A percentile compares a stretch with the other conserved stretches of the same genome.
phyloP scores from a whole-genome alignment of 1,140 invertebrate genomes.

The Acromyrmex echinatior region DNA sequence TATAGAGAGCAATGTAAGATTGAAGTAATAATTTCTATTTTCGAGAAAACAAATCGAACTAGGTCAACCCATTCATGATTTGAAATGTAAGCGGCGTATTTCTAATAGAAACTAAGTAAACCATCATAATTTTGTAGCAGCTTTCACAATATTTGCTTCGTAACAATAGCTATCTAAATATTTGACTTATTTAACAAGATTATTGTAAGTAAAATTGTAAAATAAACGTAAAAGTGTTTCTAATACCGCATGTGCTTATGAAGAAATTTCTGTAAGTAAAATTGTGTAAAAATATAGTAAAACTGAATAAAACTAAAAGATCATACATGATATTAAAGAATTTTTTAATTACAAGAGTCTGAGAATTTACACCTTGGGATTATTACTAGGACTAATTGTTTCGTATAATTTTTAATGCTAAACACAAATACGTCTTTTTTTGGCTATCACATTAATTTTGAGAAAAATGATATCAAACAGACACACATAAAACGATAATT shows the following conservation, averaged over 20 bases:
- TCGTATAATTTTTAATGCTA: too few species aligned
- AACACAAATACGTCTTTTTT: too few species aligned
- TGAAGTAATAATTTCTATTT: constrained; percentile 15
- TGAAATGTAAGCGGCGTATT: not conserved
- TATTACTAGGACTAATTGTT: too few species aligned
- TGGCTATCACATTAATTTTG: too few species aligned
- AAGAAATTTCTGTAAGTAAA: constrained; percentile 10
- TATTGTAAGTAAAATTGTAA: not conserved
- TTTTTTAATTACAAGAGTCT: not conserved
- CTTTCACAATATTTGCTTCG: not conserved
- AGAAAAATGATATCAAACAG: too few species aligned
- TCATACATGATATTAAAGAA: not conserved
- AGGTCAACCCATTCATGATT: constrained; percentile 29
- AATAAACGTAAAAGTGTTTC: not conserved
- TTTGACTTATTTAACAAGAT: constrained; percentile 31
- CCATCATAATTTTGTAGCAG: constrained; percentile 21
- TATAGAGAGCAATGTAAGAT: constrained; percentile 18
- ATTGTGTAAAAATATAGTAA: not conserved
- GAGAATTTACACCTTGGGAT: too few species aligned
- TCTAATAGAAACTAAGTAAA: constrained; percentile 33
- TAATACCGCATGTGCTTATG: not conserved
- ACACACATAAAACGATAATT: too few species aligned
- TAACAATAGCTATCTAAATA: constrained; percentile 41
- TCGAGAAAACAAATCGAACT: constrained; percentile 11
- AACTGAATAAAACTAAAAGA: not conserved